Conservation (phyloP, 2,888 invertebrate genomes). For the Lottia scabra region DNA sequence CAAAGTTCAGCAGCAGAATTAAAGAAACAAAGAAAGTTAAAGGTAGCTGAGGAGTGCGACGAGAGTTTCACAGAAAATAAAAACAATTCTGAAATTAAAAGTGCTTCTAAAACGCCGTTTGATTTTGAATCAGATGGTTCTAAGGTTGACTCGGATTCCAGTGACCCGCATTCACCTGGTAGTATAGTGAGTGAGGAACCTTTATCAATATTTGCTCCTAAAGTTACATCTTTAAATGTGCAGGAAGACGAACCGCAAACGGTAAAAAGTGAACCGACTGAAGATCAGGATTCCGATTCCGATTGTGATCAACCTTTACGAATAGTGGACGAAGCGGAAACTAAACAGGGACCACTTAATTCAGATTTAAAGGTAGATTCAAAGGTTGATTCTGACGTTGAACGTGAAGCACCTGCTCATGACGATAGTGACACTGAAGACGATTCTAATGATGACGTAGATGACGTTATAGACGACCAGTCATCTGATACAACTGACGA, state of each 20-base stretch:
- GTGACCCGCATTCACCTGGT: not conserved
- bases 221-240: not conserved
- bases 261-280: not conserved
- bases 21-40: not conserved
- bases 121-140: not conserved
- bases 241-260: not conserved
- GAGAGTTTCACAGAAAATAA: not conserved
- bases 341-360: too few species aligned
- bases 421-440: not conserved
- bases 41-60: not conserved
- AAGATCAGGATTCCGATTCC: too few species aligned
- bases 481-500: not conserved
- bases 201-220: not conserved
- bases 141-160: not conserved
- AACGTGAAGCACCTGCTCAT: not conserved
- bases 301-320: not conserved
- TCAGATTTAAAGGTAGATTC: too few species aligned
- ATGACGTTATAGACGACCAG: not conserved
- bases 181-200: not conserved
- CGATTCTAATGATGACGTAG: not conserved
- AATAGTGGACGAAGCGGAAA: not conserved
- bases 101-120: not conserved
- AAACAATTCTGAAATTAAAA: not conserved
- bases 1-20: not conserved
- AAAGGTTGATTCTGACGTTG: not conserved